phyloP scores from a whole-genome alignment of 2,888 invertebrate genomes.

The Automeris io region DNA sequence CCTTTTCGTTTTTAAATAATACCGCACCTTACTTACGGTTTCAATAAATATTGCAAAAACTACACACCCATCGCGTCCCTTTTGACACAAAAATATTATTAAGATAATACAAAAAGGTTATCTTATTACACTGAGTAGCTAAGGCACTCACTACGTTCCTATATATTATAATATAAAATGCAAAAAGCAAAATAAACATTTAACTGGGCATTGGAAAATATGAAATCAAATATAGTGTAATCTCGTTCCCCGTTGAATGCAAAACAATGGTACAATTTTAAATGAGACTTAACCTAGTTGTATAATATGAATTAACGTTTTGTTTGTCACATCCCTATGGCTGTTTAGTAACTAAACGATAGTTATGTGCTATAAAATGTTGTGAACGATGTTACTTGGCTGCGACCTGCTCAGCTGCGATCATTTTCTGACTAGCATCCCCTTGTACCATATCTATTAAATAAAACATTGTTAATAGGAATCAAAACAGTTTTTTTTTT shows the following conservation, averaged over 20 bases:
- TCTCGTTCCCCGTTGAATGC: slow-evolving; percentile 62
- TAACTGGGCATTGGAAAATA: slow-evolving; percentile 32
- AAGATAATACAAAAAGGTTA: slow-evolving; percentile 21
- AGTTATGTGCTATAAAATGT: slow-evolving; percentile 48
- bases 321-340: slow-evolving; percentile 60
- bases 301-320: slow-evolving; percentile 70
- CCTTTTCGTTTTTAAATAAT: no score
- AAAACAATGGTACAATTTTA: slow-evolving; percentile 67
- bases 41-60: slow-evolving; percentile 10
- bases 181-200: slow-evolving; percentile 45
- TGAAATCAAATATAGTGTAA: slow-evolving; percentile 37
- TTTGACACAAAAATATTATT: slow-evolving; percentile 20
- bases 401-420: slow-evolving; percentile 36
- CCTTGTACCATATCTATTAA: slow-evolving; percentile 40
- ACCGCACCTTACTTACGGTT: slow-evolving; percentile 22
- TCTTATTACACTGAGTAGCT: slow-evolving; percentile 68
- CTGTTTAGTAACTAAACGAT: slow-evolving; percentile 39
- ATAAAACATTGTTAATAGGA: slow-evolving; percentile 9
- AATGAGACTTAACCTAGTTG: slow-evolving; percentile 61
- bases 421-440: slow-evolving; percentile 46
- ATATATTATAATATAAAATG: slow-evolving; percentile 59
- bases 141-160: slow-evolving; percentile 73
- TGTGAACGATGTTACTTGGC: slow-evolving; percentile 45
- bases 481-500: no score
- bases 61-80: slow-evolving; percentile 1